Conservation (phyloP, 2,797 vertebrate species). For the Hippoglossus hippoglossus region DNA sequence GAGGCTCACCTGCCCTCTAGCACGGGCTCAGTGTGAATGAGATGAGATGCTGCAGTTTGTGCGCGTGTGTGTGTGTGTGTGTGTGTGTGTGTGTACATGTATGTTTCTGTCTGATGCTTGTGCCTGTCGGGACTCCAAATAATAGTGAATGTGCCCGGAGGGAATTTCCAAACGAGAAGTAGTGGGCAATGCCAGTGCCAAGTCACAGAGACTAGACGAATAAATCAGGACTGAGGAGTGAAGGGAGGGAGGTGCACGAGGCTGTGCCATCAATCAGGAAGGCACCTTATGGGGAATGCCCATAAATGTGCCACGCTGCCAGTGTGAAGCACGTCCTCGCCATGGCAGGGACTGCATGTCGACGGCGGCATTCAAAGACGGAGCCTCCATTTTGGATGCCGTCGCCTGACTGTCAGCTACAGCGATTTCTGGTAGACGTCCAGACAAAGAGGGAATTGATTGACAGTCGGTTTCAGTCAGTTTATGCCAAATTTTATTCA, state of each 20-base stretch:
- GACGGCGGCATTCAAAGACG: conserved; percentile 48
- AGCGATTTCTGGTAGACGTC: conserved; percentile 39
- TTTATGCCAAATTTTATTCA: conserved; percentile 22
- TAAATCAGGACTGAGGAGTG: conserved; percentile 78
- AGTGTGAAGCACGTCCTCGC: conserved; percentile 56
- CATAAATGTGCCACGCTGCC: conserved; percentile 77
- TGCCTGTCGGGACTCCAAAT: conserved; percentile 73
- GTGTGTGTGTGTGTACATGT: conserved; percentile 29
- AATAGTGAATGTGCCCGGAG: conserved; percentile 79
- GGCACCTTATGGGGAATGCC: conserved; percentile 80
- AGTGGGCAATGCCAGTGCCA: conserved; percentile 80
- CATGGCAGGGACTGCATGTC: conserved; percentile 41
- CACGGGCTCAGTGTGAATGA: conserved; percentile 72
- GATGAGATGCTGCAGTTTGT: conserved; percentile 51
- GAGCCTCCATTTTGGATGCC: conserved; percentile 70
- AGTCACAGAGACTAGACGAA: conserved; percentile 80
- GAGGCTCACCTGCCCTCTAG: conserved; percentile 81
- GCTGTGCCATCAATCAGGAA: conserved; percentile 79
- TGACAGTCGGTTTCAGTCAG: conserved; percentile 22
- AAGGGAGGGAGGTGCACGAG: conserved; percentile 67
- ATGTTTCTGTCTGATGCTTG: conserved; percentile 74
- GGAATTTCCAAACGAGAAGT: conserved; percentile 76
- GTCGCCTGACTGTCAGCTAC: conserved; percentile 42
- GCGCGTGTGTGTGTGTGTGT: conserved; percentile 16
- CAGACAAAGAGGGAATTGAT: conserved; percentile 41